Conservation (phyloP, 2,888 invertebrate genomes). For the Dynastes grantii region DNA sequence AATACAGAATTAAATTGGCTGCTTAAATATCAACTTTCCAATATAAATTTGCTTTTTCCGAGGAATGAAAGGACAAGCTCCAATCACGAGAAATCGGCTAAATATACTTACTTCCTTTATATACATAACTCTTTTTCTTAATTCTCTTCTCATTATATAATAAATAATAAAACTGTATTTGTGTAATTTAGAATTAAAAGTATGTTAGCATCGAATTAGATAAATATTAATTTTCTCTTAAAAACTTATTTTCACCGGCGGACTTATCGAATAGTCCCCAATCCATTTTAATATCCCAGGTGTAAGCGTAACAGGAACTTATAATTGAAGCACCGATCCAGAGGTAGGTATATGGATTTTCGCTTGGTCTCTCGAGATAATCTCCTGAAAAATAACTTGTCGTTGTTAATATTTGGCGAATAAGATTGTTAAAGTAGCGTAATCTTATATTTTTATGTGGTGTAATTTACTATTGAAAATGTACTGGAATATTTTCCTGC, state of each 20-base stretch:
- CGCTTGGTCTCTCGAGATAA: slow-evolving; percentile 69
- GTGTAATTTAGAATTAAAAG: not conserved
- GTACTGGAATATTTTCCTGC: slow-evolving; percentile 87
- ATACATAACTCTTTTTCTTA: no score
- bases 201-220: no score
- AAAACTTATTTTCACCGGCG: slow-evolving; percentile 83
- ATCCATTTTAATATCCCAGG: slow-evolving; percentile 93
- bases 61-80: not conserved
- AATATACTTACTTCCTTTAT: no score
- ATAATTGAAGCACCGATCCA: slow-evolving; percentile 81
- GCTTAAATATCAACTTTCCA: not conserved
- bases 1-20: no score
- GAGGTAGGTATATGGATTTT: slow-evolving; percentile 80
- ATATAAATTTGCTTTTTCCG: not conserved
- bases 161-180: no score
- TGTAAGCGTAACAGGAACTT: slow-evolving; percentile 85
- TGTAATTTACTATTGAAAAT: no score
- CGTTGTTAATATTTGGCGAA: no score
- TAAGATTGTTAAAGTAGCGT: not conserved
- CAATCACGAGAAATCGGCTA: no score
- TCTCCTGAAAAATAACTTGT: slow-evolving; percentile 63
- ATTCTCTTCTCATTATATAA: no score
- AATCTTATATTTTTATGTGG: no score
- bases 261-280: slow-evolving; percentile 87
- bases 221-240: no score